phyloP scores from a whole-genome alignment of 2,113 vertebrate species.

The Syngnathus floridae region DNA sequence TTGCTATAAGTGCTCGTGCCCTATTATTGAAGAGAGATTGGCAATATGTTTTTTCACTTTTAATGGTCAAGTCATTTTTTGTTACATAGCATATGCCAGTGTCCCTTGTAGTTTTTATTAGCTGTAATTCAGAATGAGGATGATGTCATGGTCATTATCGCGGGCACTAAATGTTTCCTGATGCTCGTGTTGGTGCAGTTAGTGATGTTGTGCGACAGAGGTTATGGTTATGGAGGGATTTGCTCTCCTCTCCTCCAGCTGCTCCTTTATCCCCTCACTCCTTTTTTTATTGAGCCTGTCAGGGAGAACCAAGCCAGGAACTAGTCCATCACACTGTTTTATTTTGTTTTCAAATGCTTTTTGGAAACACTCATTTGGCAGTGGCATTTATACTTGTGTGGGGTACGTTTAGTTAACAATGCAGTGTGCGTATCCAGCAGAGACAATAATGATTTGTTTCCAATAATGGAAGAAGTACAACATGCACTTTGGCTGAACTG shows the following conservation, averaged over 20 bases:
- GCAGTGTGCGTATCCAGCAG: slow-evolving; percentile 13
- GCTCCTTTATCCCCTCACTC: slow-evolving; percentile 51
- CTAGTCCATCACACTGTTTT: slow-evolving; percentile 14
- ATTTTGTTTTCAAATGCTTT: slow-evolving; percentile 38
- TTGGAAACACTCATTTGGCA: slow-evolving; percentile 31
- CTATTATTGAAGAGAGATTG: neutral
- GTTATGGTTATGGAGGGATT: slow-evolving; percentile 28
- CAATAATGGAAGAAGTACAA: slow-evolving; percentile 11
- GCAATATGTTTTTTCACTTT: neutral
- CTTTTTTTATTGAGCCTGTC: slow-evolving; percentile 32
- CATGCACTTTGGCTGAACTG: slow-evolving; percentile 33
- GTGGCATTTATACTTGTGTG: slow-evolving; percentile 6
- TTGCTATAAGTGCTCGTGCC: neutral
- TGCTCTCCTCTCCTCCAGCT: slow-evolving; percentile 61
- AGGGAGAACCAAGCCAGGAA: slow-evolving; percentile 23
- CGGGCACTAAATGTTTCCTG: slow-evolving; percentile 31
- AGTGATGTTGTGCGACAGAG: slow-evolving; percentile 40
- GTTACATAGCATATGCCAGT: neutral
- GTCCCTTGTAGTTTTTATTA: slow-evolving; percentile 22
- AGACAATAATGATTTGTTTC: slow-evolving; percentile 20
- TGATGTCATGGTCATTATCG: slow-evolving; percentile 43
- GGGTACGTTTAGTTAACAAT: slow-evolving; percentile 13
- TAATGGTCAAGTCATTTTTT: neutral
- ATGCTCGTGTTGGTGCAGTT: slow-evolving; percentile 23
- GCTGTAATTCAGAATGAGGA: slow-evolving; percentile 22